Evolutionary conservation across 1,140 invertebrate genomes (phyloP).

Genomic region (Proctacanthus coquilletti): DNA sequence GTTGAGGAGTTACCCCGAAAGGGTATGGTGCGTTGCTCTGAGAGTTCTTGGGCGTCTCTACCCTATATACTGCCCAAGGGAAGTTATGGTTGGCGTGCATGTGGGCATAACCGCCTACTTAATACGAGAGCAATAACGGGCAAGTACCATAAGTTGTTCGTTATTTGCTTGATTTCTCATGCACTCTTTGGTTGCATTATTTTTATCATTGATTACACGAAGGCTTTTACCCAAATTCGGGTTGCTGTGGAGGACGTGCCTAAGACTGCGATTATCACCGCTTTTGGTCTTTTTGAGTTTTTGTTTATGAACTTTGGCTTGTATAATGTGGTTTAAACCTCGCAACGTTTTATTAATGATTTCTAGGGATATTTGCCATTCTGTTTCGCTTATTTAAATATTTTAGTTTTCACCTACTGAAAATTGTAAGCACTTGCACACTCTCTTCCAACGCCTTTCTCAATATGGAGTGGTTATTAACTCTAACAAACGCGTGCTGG

Average conservation of each 20-base stretch:
- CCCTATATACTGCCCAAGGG: conserved; percentile 30
- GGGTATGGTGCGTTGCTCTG: no score
- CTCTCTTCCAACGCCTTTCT: conserved; percentile 11
- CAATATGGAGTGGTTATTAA: conserved; percentile 20
- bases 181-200: conserved; percentile 24
- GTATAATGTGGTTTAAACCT: conserved; percentile 13
- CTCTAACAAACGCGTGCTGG: conserved; percentile 14
- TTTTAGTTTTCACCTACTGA: conserved; percentile 31
- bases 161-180: conserved; percentile 20
- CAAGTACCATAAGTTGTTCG: conserved; percentile 28
- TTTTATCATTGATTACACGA: conserved; percentile 29
- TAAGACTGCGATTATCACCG: conserved; percentile 27
- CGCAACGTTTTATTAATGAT: conserved; percentile 9
- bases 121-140: conserved; percentile 29
- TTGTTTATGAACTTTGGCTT: conserved; percentile 16
- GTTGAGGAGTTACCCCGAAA: no score
- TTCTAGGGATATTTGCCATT: conserved; percentile 14
- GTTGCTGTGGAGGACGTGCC: conserved; percentile 19
- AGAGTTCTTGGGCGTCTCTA: conserved; percentile 16
- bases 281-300: conserved; percentile 20
- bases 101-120: conserved; percentile 32
- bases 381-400: conserved; percentile 33
- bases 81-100: conserved; percentile 25
- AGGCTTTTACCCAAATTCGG: conserved; percentile 33
- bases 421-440: conserved; percentile 15